These are phyloP conservation scores for Podabrus alpinus DNA, from an alignment of 2,888 invertebrate species.

Conservation along the genomic window DNA sequence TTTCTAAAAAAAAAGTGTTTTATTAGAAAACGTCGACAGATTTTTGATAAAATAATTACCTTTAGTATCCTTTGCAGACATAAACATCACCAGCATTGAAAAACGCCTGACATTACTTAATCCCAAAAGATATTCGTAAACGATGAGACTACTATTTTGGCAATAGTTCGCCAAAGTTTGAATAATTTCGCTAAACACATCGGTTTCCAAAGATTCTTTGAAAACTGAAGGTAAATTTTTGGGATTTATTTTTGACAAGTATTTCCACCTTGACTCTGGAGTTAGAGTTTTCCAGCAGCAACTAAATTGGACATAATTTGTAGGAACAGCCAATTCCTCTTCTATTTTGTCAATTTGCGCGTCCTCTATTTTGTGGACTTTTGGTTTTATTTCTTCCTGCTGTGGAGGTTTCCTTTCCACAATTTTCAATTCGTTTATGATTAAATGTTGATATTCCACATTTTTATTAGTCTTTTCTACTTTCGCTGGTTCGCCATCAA, in stretches of 20 bases:
- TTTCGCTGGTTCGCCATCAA: slow-evolving; percentile 29
- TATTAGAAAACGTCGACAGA: slow-evolving; percentile 13
- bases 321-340: slow-evolving; percentile 57
- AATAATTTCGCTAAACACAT: slow-evolving; percentile 66
- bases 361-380: background rate
- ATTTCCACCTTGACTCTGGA: slow-evolving; percentile 59
- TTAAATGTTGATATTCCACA: slow-evolving; percentile 22
- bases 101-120: slow-evolving; percentile 67
- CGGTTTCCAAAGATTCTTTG: slow-evolving; percentile 68
- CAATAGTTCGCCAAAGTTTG: slow-evolving; percentile 57
- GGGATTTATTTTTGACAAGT: slow-evolving; percentile 64
- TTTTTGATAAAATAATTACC: slow-evolving; percentile 51
- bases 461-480: slow-evolving; percentile 23
- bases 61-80: slow-evolving; percentile 62
- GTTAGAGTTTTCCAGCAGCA: slow-evolving; percentile 65
- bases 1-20: slow-evolving; percentile 47
- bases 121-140: slow-evolving; percentile 60
- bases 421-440: slow-evolving; percentile 41
- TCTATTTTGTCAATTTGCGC: slow-evolving; percentile 15
- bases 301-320: slow-evolving; percentile 69
- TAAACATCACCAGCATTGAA: slow-evolving; percentile 67
- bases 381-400: slow-evolving; percentile 5
- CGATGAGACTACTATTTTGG: slow-evolving; percentile 51
- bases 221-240: slow-evolving; percentile 65
- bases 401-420: slow-evolving; percentile 35